These are phyloP conservation scores for Petrosia ficiformis DNA, from an alignment of 37 sponge, comb jelly and placozoan genomes.

Conservation along the genomic window DNA sequence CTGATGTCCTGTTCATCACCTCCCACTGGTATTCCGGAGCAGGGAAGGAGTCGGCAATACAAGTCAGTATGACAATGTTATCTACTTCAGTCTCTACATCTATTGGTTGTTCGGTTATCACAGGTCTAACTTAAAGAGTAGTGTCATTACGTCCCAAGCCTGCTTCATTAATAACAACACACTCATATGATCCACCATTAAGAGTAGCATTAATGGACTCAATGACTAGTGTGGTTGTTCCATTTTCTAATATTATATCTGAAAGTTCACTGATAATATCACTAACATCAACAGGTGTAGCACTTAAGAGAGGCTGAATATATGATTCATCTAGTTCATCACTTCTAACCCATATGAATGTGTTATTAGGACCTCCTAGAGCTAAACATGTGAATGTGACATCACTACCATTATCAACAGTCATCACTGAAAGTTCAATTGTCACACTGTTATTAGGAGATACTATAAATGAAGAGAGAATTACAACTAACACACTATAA, in stretches of 20 bases:
- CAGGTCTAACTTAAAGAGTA: not conserved
- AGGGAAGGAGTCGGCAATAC: conserved; percentile 24
- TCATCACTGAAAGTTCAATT: not conserved
- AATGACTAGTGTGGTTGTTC: conserved; percentile 10
- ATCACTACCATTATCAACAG: not conserved
- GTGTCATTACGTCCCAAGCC: not conserved
- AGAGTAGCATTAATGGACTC: not conserved
- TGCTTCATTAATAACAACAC: not conserved
- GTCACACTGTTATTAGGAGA: not conserved
- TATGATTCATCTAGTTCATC: not conserved
- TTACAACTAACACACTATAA: not conserved
- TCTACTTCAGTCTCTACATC: not conserved
- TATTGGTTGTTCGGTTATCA: not conserved
- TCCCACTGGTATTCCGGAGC: conserved; percentile 15
- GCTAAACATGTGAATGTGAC: not conserved
- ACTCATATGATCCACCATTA: not conserved
- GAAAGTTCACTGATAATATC: not conserved
- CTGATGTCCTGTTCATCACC: not conserved
- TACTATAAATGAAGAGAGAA: conserved; percentile 3
- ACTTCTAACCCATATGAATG: conserved; percentile 11
- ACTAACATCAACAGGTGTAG: not conserved
- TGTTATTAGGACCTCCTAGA: conserved; percentile 5
- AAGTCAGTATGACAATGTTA: not conserved
- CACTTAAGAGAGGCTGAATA: not conserved
- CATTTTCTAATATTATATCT: not conserved